Conservation (phyloP, 2,888 invertebrate genomes). For the Miltochrista miniata region DNA sequence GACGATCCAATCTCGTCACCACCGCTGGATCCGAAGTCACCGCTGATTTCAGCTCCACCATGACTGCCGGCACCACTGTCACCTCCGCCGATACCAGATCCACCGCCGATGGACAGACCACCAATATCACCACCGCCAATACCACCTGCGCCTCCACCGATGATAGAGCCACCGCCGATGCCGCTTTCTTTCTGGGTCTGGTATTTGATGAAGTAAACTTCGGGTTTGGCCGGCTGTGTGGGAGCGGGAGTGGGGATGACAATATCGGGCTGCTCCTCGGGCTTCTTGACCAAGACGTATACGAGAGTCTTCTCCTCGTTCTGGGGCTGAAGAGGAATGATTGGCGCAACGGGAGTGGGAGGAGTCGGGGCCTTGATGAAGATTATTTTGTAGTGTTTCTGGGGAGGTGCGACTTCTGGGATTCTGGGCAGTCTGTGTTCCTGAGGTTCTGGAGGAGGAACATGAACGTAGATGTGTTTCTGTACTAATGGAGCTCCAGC, state of each 20-base stretch:
- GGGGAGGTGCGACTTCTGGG: constrained; percentile 87
- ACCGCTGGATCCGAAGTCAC: constrained; percentile 64
- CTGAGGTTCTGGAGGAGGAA: constrained; percentile 94
- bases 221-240: constrained; percentile 93
- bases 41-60: constrained; percentile 58
- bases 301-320: constrained; percentile 95
- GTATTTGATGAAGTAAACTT: constrained; percentile 95
- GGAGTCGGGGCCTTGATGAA: constrained; percentile 96
- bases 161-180: constrained; percentile 64
- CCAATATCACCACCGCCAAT: constrained; percentile 59
- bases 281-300: constrained; percentile 94
- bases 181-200: constrained; percentile 86
- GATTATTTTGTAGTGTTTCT: constrained; percentile 96
- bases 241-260: constrained; percentile 90
- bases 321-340: constrained; percentile 91
- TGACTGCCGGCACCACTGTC: constrained; percentile 49
- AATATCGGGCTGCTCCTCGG: constrained; percentile 93
- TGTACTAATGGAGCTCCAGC: constrained; percentile 87
- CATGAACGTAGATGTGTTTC: constrained; percentile 95
- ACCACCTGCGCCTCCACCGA: constrained; percentile 55
- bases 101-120: constrained; percentile 53
- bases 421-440: constrained; percentile 87
- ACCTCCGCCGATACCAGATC: constrained; percentile 47
- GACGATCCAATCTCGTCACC: constrained; percentile 54
- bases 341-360: constrained; percentile 91